Base-by-base conservation (phyloP, 2,888 invertebrate species). In the Folsomia candida region DNA sequence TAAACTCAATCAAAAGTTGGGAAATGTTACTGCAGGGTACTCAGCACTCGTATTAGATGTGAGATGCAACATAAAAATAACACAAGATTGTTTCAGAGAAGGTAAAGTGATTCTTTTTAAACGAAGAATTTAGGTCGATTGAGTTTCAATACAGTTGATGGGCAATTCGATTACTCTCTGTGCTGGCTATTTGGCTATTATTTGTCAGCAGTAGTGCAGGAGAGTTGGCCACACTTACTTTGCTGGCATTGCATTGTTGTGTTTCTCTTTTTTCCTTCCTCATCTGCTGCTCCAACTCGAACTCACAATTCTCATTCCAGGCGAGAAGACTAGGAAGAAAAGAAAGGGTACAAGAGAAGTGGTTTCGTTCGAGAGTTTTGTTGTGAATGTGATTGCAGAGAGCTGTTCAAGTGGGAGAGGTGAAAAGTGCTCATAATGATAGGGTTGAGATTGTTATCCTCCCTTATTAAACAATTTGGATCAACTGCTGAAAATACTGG, bases 91-190 rank as follows among this genome's bases (percentile, higher is more conserved):
- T 37, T 37, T 14, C 37, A 37, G 37, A 9, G 37, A 37, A 37
- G 37, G 37, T 37, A 54, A 54, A 54, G 54, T 54, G 54, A 54
- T 54, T 54, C 47, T 54, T 54, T 54, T 54, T 37, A 37, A 37
- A 54, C 6, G 54, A 54, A 54, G 20, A 54, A 54, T 54, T 54
- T 54, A 22, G 22, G 54, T 18, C 20, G 54, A 54, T 54, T 54
- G 22, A 22, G 22, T 54, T 54, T 54, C 54, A 54, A 54, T 22
- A 20, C 54, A 20, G 18, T 18, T 54, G 54, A 54, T 54, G 6
- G 54, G 6, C 22, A n/a, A 20, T 54, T 54, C 20, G 54, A 54
- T 37, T 37, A 37, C 37, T n/a, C n/a, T n/a, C n/a, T 37, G 37
- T 37, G 37, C 37, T 37, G 37, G n/a, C n/a, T n/a, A n/a, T n/a